Conservation (phyloP, 2,113 vertebrate species). For the Protomyctophum bolini region DNA sequence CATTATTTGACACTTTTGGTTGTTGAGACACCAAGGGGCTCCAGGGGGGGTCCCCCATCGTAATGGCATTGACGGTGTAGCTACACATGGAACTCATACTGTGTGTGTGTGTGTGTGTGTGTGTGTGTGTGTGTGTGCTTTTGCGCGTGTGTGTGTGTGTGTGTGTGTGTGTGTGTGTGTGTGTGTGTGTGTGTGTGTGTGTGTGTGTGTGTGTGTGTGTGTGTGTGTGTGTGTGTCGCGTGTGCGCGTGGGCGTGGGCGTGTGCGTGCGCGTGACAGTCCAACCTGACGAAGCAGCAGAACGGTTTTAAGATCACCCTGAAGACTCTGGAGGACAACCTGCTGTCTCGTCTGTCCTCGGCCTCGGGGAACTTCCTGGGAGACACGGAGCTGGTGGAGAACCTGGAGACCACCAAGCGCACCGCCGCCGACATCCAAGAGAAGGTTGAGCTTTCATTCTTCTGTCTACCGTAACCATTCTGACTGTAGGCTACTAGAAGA, state of each 20-base stretch:
- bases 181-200: constrained; percentile 6
- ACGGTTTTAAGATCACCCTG: constrained; percentile 96
- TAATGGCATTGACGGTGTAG: too few species aligned
- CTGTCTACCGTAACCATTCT: too few species aligned
- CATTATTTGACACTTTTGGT: too few species aligned
- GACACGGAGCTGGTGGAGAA: constrained; percentile 92
- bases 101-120: constrained; percentile 13
- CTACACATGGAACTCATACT: background rate
- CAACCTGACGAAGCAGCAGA: constrained; percentile 92
- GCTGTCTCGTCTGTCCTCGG: constrained; percentile 90
- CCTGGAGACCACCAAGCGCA: constrained; percentile 91
- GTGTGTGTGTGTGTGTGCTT: constrained; percentile 2
- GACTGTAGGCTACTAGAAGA: too few species aligned
- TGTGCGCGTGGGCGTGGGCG: constrained; percentile 3
- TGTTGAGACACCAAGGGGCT: too few species aligned
- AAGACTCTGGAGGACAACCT: constrained; percentile 93
- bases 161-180: background rate
- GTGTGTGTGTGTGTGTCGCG: constrained; percentile 5
- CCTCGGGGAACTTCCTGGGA: constrained; percentile 93
- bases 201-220: background rate
- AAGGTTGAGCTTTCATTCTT: constrained; percentile 77
- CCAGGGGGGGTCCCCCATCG: too few species aligned
- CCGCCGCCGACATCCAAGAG: constrained; percentile 88
- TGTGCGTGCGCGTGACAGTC: constrained; percentile 74
- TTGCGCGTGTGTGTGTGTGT: background rate